Evolutionary conservation across 2,888 invertebrate species (phyloP).

Genomic region (Tryphoninae sp.): DNA sequence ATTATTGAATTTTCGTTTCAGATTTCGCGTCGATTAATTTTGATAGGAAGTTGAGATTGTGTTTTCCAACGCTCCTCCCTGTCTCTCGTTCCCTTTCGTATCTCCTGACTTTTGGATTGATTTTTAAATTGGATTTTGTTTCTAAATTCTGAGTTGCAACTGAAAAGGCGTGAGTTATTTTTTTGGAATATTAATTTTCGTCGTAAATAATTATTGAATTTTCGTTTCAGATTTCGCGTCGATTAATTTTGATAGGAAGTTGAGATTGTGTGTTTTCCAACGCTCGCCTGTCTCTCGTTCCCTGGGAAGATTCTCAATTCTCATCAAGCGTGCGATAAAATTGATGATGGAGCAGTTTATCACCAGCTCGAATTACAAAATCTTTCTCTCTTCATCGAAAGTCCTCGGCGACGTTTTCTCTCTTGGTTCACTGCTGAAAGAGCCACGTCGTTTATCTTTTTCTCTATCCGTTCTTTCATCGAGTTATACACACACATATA

Average conservation of each 20-base stretch:
- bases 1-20: too few relatives aligned
- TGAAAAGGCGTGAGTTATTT: not conserved
- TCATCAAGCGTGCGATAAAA: constrained; percentile 46
- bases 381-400: constrained; percentile 36
- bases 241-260: constrained; percentile 24
- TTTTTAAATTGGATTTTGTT: not conserved
- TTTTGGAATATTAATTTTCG: not conserved
- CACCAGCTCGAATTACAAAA: constrained; percentile 52
- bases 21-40: too few relatives aligned
- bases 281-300: constrained; percentile 29
- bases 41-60: constrained; percentile 48
- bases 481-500: constrained; percentile 6
- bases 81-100: constrained; percentile 24
- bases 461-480: constrained; percentile 10
- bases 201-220: too few relatives aligned
- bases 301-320: constrained; percentile 27
- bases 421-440: constrained; percentile 21
- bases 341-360: constrained; percentile 56
- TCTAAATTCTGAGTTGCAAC: too few relatives aligned
- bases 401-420: constrained; percentile 23
- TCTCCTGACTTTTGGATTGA: not conserved
- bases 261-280: constrained; percentile 47
- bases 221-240: too few relatives aligned
- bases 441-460: constrained; percentile 52
- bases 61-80: constrained; percentile 19